Evolutionary conservation across 2,797 vertebrate genomes (phyloP), one percentile per base, ranked within the genome.

Genomic region (Schizopygopsis pylzovi): DNA sequence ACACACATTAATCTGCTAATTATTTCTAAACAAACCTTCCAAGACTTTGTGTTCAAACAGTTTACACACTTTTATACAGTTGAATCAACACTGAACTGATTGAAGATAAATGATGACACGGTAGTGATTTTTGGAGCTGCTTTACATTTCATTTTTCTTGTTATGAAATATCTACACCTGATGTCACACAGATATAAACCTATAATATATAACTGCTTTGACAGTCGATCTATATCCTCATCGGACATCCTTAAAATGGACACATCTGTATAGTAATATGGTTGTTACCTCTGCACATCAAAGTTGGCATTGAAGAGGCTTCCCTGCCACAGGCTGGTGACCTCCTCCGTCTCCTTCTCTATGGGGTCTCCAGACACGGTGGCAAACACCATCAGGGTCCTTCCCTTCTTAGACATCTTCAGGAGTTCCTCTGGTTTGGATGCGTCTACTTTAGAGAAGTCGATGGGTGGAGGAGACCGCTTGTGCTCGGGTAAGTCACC

Each of bases 281-380:
- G 49, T 39, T n/a, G 11, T 59, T 92, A 98, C 98, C 98, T 97
- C 84, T 99, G 98, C 45, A 99, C 89, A 0, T 99, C 98, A n/a
- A 93, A 99, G 94, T 99, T 99, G 81, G 97, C 98, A 0, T 99
- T 99, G 94, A 98, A 99, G 33, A 99, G 97, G 82, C 97, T 96
- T 61, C 97, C 96, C 92, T 98, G 98, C 98, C 98, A 99, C 89
- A 99, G 91, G 87, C 97, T 96, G 3, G 97, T 99, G 87, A 99
- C 93, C 90, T 99, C 96, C 87, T 99, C 98, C 0, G 96, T 99
- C 92, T 99, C 97, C 86, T 99, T 99, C 91, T 99, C 98, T 0
- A 95, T 96, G n/a, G 98, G 98, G 59, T 93, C 92, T 82, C 97
- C 98, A 0, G 97, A 97, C 86, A 99, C 97, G 0, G 97, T 97